Percentiles rank a stretch among this genome's conserved stretches.
phyloP scores from a whole-genome alignment of 1,140 invertebrate genomes.

The Zaprionus davidi region DNA sequence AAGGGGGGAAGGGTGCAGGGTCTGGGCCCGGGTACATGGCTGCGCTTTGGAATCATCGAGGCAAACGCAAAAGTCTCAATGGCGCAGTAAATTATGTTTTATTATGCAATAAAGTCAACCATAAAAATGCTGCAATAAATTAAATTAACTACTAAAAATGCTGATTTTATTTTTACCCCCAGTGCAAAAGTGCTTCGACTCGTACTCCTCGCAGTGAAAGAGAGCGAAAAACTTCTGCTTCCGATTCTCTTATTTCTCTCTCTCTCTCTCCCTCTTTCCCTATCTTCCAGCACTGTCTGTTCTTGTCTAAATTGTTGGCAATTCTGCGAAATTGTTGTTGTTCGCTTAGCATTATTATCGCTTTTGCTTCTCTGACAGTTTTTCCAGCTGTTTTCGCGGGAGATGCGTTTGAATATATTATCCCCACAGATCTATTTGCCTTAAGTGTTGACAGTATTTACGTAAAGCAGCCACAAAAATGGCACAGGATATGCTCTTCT shows the following conservation, averaged over 20 bases:
- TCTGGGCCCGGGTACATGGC: constrained; percentile 23
- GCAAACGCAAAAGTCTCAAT: constrained; percentile 83
- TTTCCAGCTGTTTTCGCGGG: constrained; percentile 12
- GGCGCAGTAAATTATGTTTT: constrained; percentile 84
- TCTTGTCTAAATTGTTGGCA: constrained; percentile 20
- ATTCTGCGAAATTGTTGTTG: constrained; percentile 24
- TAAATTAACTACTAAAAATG: constrained; percentile 84
- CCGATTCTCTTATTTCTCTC: background rate
- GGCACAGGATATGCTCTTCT: background rate
- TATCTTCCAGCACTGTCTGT: background rate
- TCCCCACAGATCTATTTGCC: background rate
- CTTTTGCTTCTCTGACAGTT: constrained; percentile 17
- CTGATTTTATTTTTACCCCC: constrained; percentile 80
- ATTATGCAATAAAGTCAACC: constrained; percentile 85
- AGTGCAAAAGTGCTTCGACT: constrained; percentile 46
- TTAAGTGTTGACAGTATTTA: background rate
- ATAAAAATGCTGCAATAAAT: constrained; percentile 84
- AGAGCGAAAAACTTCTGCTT: constrained; percentile 6
- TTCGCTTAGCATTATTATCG: constrained; percentile 33
- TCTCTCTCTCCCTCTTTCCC: background rate
- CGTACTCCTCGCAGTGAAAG: constrained; percentile 1
- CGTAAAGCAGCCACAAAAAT: background rate
- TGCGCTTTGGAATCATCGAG: constrained; percentile 81
- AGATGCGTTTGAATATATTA: constrained; percentile 17
- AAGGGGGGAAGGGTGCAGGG: background rate